phyloP scores from a whole-genome alignment of 1,140 invertebrate species.

The Conus ventricosus region DNA sequence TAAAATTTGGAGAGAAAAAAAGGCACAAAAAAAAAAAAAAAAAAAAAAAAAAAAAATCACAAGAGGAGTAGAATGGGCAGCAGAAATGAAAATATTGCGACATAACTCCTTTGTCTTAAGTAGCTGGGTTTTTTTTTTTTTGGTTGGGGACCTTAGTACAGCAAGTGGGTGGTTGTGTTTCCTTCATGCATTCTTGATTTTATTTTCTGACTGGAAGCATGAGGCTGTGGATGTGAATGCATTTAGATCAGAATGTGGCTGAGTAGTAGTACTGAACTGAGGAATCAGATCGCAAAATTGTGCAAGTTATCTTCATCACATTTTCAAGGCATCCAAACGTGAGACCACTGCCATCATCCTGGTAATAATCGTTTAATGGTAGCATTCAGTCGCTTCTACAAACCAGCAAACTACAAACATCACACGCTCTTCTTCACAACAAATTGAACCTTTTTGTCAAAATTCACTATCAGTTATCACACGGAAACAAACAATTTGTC shows the following conservation, averaged over 20 bases:
- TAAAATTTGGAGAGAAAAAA: too few species aligned
- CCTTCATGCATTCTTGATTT: too few species aligned
- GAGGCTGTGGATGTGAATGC: not conserved
- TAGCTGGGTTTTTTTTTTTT: too few species aligned
- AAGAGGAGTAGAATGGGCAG: too few species aligned
- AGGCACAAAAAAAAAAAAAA: too few species aligned
- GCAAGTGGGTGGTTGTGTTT: too few species aligned
- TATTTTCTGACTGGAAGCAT: too few species aligned
- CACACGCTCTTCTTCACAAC: not conserved
- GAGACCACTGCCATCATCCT: not conserved
- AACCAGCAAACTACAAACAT: not conserved
- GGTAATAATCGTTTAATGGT: conserved; percentile 13
- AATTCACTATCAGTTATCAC: conserved; percentile 14
- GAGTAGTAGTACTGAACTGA: not conserved
- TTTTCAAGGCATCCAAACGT: not conserved
- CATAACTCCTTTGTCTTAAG: too few species aligned
- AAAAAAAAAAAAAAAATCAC: too few species aligned
- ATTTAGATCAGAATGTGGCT: not conserved
- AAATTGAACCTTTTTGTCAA: not conserved
- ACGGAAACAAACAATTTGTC: not conserved
- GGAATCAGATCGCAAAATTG: not conserved
- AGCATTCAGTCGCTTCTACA: not conserved
- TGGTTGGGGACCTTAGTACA: too few species aligned
- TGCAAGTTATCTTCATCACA: too few species aligned
- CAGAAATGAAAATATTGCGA: too few species aligned